phyloP scores from a whole-genome alignment of 2,113 vertebrate species.

The Acanthisitta chloris region DNA sequence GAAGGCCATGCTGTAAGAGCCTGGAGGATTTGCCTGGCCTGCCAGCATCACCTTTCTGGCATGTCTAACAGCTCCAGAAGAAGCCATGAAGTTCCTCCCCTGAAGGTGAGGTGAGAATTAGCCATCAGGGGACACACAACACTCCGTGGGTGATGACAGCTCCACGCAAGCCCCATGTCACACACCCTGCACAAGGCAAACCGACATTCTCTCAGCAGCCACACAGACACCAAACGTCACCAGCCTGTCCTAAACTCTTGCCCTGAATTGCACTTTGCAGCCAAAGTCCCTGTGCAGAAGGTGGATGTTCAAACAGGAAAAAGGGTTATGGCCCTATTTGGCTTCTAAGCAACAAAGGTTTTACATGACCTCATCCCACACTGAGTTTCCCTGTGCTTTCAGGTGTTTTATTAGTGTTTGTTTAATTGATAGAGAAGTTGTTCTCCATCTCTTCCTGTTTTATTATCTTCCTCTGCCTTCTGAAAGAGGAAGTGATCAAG shows the following conservation, averaged over 20 bases:
- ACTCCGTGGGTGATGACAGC: rapidly evolving
- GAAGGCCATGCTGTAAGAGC: rapidly evolving
- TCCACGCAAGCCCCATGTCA: neutral
- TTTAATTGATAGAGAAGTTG: neutral
- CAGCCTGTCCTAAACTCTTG: neutral
- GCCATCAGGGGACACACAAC: neutral
- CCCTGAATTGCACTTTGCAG: neutral
- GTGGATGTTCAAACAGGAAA: neutral
- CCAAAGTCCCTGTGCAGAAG: neutral
- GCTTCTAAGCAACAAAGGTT: neutral
- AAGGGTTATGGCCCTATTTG: rapidly evolving
- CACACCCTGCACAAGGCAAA: neutral
- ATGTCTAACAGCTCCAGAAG: neutral
- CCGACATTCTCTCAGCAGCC: neutral
- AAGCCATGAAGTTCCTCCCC: neutral
- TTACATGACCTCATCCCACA: rapidly evolving
- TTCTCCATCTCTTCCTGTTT: neutral
- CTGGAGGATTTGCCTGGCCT: neutral
- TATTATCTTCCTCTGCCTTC: neutral
- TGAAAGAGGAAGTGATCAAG: neutral
- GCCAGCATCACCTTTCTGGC: neutral
- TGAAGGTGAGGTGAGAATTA: neutral
- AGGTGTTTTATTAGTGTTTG: neutral
- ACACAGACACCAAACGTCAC: neutral
- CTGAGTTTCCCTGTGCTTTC: neutral